Evolutionary conservation across 2,888 invertebrate genomes (phyloP).

Genomic region (Lordiphosa andalusiaca): DNA sequence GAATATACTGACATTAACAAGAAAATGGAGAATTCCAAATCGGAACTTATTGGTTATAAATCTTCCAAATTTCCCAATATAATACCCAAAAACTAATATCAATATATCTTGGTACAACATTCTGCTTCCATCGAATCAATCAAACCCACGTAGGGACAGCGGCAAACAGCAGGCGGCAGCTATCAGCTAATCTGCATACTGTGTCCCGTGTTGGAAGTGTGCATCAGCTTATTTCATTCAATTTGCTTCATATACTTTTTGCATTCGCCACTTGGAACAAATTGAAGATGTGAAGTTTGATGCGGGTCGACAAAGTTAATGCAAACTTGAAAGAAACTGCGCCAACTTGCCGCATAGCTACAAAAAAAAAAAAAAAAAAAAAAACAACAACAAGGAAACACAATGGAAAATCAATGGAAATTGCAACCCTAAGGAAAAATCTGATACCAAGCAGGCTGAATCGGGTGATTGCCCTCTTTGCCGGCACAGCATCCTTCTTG

Average conservation of each 20-base stretch:
- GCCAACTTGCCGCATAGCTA: slow-evolving; percentile 46
- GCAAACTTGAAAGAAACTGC: slow-evolving; percentile 17
- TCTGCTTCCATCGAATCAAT: slow-evolving; percentile 50
- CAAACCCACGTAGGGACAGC: slow-evolving; percentile 56
- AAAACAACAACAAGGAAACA: slow-evolving; percentile 6
- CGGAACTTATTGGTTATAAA: no score
- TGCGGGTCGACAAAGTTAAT: slow-evolving; percentile 51
- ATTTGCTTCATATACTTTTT: slow-evolving; percentile 16
- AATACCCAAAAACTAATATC: slow-evolving; percentile 19
- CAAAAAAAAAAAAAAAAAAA: slow-evolving; percentile 17
- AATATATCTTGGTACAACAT: slow-evolving; percentile 21
- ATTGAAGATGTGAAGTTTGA: slow-evolving; percentile 44
- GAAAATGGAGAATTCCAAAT: no score
- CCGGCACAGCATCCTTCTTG: slow-evolving; percentile 35
- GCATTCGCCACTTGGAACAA: slow-evolving; percentile 57
- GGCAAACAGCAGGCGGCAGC: slow-evolving; percentile 30
- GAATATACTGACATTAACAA: no score
- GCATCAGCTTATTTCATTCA: slow-evolving; percentile 17
- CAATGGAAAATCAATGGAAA: slow-evolving; percentile 64
- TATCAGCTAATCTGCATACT: slow-evolving; percentile 72
- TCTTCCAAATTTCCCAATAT: no score
- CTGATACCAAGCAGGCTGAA: slow-evolving; percentile 33
- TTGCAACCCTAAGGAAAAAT: slow-evolving; percentile 68
- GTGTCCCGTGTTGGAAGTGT: slow-evolving; percentile 53
- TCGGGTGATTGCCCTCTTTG: slow-evolving; percentile 75